A percentile compares a stretch with the other conserved stretches of the same genome.
phyloP scores from a whole-genome alignment of 2,113 vertebrate genomes.

The Pantherophis guttatus region DNA sequence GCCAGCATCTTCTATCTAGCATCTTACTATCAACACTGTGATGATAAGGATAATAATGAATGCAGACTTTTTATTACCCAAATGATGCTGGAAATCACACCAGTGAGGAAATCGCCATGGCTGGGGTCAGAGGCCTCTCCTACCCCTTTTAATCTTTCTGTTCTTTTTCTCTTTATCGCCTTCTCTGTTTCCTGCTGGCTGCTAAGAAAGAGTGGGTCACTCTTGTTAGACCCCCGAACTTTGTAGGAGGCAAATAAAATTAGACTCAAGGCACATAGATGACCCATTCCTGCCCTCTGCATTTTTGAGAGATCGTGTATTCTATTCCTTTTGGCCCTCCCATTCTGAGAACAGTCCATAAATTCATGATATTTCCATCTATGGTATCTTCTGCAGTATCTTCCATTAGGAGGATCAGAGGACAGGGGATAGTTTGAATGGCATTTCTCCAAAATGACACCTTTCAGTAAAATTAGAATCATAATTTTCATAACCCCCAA shows the following conservation, averaged over 20 bases:
- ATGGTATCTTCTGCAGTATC: not conserved
- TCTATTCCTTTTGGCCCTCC: not conserved
- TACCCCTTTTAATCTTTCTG: not conserved
- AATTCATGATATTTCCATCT: not conserved
- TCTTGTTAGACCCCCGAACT: not conserved
- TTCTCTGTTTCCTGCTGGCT: not conserved
- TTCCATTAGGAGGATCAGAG: not conserved
- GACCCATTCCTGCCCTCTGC: not conserved
- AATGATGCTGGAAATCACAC: not conserved
- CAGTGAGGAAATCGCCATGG: not conserved
- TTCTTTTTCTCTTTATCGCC: not conserved
- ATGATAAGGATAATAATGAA: not conserved
- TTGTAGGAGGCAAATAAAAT: not conserved
- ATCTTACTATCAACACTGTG: not conserved
- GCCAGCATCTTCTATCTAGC: not conserved
- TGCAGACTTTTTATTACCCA: not conserved
- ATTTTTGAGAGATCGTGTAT: not conserved
- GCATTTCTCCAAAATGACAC: not conserved
- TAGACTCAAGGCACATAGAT: not conserved
- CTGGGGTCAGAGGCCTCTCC: not conserved
- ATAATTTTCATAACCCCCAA: not conserved
- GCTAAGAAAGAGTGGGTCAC: not conserved
- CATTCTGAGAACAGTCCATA: not conserved
- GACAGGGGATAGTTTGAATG: not conserved
- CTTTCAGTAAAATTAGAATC: not conserved